Evolutionary conservation across 2,888 invertebrate species (phyloP).

Genomic region (Dasysyrphus tricinctus): DNA sequence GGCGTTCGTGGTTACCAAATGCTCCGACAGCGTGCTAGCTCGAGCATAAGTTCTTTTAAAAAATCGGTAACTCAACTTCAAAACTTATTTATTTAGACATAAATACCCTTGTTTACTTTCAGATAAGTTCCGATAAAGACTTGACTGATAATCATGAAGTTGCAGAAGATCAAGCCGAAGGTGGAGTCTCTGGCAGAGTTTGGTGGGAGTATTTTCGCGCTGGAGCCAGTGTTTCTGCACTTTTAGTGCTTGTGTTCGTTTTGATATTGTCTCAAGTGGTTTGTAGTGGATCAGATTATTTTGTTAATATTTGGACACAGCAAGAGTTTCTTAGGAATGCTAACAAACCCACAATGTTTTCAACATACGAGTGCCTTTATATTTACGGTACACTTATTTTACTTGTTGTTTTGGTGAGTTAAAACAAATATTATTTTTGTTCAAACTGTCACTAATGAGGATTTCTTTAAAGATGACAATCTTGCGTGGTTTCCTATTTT

Average conservation of each 20-base stretch:
- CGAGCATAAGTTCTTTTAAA: constrained; percentile 77
- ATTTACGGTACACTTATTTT: constrained; percentile 82
- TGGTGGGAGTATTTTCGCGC: constrained; percentile 84
- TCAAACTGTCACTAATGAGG: not conserved
- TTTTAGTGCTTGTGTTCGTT: constrained; percentile 83
- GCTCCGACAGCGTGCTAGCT: constrained; percentile 78
- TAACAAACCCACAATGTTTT: constrained; percentile 79
- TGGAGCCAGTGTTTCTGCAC: constrained; percentile 84
- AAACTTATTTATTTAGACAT: not conserved
- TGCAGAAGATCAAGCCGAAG: constrained; percentile 83
- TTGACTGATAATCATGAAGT: constrained; percentile 77
- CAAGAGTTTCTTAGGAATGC: constrained; percentile 81
- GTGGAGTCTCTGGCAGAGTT: constrained; percentile 82
- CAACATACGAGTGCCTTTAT: constrained; percentile 81
- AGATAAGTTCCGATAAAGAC: constrained; percentile 79
- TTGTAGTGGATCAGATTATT: constrained; percentile 86
- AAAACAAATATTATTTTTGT: constrained; percentile 66
- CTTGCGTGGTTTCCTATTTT: constrained; percentile 88
- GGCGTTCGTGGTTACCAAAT: constrained; percentile 81
- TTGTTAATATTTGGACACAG: constrained; percentile 86
- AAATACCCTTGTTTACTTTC: constrained; percentile 2
- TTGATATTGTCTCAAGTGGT: constrained; percentile 85
- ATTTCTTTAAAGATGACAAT: constrained; percentile 83
- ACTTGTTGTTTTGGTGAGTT: constrained; percentile 80
- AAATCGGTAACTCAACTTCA: constrained; percentile 79